Conservation (phyloP, 1,140 invertebrate species). For the Cotesia chilonis region DNA sequence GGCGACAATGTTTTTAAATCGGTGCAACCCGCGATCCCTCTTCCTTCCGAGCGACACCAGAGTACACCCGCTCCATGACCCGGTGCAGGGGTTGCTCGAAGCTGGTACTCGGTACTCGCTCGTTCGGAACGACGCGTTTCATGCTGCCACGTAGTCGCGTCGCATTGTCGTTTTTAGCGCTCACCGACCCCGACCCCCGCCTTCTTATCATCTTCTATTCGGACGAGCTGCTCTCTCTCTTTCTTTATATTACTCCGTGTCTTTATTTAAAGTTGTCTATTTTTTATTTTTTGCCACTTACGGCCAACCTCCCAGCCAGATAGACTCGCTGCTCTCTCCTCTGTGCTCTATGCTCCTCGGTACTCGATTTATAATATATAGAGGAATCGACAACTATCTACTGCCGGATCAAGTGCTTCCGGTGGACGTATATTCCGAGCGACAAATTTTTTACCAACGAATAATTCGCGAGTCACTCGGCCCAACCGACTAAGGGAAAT, state of each 20-base stretch:
- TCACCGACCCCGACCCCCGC: neutral
- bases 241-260: conserved; percentile 27
- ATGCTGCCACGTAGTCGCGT: conserved; percentile 32
- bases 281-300: neutral
- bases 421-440: conserved; percentile 2
- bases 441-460: conserved; percentile 15
- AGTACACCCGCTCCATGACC: neutral
- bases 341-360: no score
- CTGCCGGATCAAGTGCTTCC: conserved; percentile 29
- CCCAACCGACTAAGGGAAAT: neutral
- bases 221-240: neutral
- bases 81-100: neutral
- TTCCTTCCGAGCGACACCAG: conserved; percentile 11
- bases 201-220: conserved; percentile 36
- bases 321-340: neutral
- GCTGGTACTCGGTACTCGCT: neutral
- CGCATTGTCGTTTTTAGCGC: conserved; percentile 32
- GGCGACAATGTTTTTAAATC: conserved; percentile 39
- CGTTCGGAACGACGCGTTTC: conserved; percentile 25
- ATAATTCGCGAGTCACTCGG: neutral
- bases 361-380: no score
- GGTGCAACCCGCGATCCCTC: conserved; percentile 18
- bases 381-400: no score
- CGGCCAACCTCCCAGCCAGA: no score
- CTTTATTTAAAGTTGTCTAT: conserved; percentile 17